Conservation (phyloP, 2,888 invertebrate species). For the Cremastobaeus sp. region DNA sequence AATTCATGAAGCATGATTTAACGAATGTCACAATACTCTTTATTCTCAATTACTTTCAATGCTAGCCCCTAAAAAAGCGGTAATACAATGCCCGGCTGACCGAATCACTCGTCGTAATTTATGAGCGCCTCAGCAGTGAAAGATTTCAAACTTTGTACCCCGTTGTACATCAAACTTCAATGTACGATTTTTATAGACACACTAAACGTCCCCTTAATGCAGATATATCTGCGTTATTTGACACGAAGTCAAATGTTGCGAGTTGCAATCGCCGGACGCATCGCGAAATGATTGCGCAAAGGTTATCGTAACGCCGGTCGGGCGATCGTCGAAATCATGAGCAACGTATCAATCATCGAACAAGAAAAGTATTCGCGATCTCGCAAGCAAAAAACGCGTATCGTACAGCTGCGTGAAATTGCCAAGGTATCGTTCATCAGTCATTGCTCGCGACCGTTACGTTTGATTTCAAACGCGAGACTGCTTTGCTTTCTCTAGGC, state of each 20-base stretch:
- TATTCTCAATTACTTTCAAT: conserved; percentile 52
- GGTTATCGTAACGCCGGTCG: conserved; percentile 30
- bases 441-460: conserved; percentile 47
- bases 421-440: conserved; percentile 53
- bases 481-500: conserved; percentile 50
- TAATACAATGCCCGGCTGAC: conserved; percentile 13
- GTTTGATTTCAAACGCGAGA: conserved; percentile 44
- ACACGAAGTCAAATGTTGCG: conserved; percentile 47
- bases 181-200: conserved; percentile 51
- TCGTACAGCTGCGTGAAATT: conserved; percentile 46
- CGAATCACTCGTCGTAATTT: conserved; percentile 51
- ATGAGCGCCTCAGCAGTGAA: conserved; percentile 43
- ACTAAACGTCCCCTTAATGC: conserved; percentile 47
- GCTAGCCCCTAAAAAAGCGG: conserved; percentile 26
- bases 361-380: conserved; percentile 44
- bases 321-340: conserved; percentile 35
- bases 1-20: conserved; percentile 49
- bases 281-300: conserved; percentile 1
- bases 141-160: conserved; percentile 41
- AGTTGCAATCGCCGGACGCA: conserved; percentile 6
- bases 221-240: conserved; percentile 46
- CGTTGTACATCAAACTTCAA: conserved; percentile 30
- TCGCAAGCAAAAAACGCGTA: conserved; percentile 25
- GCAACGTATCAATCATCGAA: conserved; percentile 41
- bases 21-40: conserved; percentile 46